Percentiles rank a stretch among this genome's conserved stretches.
Conservation (phyloP, 2,113 vertebrate genomes). For the Poecile atricapillus region DNA sequence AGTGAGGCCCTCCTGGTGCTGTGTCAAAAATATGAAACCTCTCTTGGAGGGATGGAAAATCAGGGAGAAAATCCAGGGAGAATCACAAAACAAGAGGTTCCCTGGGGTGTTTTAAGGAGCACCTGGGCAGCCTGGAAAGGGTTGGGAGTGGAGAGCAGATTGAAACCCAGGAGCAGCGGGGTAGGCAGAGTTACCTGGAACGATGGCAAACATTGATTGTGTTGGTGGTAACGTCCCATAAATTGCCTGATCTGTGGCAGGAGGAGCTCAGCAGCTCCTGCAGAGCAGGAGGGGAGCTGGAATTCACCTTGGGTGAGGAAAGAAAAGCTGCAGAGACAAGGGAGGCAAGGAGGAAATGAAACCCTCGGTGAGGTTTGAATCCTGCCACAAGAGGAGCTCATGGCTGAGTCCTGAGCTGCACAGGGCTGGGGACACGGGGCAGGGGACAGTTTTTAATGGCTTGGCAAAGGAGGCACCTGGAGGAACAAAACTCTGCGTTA, state of each 20-base stretch:
- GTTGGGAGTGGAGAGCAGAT: not conserved
- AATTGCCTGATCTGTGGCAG: not conserved
- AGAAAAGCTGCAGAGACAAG: not conserved
- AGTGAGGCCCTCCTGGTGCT: constrained; percentile 14
- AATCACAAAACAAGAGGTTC: not conserved
- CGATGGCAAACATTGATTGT: not conserved
- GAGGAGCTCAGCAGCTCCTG: not conserved
- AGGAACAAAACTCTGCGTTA: not conserved
- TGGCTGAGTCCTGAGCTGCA: not conserved
- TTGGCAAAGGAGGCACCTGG: not conserved
- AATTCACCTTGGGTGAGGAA: not conserved
- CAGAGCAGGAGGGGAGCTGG: not conserved
- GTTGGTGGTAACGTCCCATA: not conserved
- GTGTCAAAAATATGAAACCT: not conserved
- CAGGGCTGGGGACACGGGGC: not conserved
- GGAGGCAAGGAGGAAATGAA: not conserved
- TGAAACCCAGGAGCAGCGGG: not conserved
- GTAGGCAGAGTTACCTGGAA: not conserved
- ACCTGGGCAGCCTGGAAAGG: not conserved
- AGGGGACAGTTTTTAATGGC: not conserved
- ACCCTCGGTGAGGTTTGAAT: not conserved
- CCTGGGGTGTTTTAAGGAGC: not conserved
- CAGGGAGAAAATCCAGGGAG: not conserved
- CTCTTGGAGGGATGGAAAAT: constrained; percentile 16
- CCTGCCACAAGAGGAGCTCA: not conserved